Conservation (phyloP, 2,888 invertebrate species). For the Drosophila demipolita region DNA sequence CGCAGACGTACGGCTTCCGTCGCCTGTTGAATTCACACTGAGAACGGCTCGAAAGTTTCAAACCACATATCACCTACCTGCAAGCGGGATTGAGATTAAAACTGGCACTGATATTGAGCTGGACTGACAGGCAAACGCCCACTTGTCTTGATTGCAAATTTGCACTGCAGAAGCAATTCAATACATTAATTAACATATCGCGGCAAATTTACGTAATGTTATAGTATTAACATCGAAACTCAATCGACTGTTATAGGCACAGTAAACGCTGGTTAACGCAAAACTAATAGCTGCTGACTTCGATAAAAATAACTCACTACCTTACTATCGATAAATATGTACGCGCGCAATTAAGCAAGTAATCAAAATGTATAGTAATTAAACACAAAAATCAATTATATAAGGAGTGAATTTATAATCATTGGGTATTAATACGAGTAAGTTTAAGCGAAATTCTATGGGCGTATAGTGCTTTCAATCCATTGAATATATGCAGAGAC, state of each 20-base stretch:
- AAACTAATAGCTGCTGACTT: not conserved
- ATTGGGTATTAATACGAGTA: not conserved
- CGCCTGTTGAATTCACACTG: slow-evolving; percentile 54
- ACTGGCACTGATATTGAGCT: not conserved
- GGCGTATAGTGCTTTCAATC: slow-evolving; percentile 85
- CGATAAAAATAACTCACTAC: slow-evolving; percentile 3
- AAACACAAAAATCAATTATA: not conserved
- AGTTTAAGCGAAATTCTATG: slow-evolving; percentile 55
- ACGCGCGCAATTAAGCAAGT: slow-evolving; percentile 3
- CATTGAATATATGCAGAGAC: slow-evolving; percentile 87
- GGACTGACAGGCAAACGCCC: not conserved
- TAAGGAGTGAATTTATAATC: slow-evolving; percentile 2
- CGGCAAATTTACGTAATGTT: not conserved
- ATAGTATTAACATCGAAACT: not conserved
- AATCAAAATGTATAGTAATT: not conserved
- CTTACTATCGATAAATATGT: slow-evolving; percentile 1
- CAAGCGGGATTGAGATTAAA: not conserved
- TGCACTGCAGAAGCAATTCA: not conserved
- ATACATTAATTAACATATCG: not conserved
- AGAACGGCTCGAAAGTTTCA: slow-evolving; percentile 38
- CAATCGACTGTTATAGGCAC: not conserved
- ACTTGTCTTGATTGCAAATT: not conserved
- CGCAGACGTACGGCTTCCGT: slow-evolving; percentile 10
- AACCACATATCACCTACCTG: slow-evolving; percentile 9
- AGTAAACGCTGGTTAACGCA: not conserved